phyloP scores from a whole-genome alignment of 2,797 vertebrate species.

The Bradypodion pumilum region DNA sequence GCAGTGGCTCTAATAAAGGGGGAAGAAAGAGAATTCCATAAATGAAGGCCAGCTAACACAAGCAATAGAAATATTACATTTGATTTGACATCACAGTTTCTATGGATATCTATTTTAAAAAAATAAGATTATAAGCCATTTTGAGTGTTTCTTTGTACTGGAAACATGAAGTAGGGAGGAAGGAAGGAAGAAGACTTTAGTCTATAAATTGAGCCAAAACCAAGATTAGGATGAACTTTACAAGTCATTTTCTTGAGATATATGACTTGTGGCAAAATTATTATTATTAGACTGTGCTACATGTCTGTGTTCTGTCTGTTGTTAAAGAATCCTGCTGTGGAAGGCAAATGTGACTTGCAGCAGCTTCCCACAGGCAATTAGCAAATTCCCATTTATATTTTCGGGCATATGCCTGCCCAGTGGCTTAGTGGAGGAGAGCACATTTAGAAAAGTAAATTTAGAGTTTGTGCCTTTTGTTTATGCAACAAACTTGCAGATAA shows the following conservation, averaged over 20 bases:
- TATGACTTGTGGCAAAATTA: neutral
- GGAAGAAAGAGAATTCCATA: neutral
- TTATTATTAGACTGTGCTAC: neutral
- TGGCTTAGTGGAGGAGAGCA: slow-evolving; percentile 45
- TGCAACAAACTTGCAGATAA: slow-evolving; percentile 62
- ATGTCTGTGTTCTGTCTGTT: neutral
- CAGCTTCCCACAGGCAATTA: too few relatives aligned
- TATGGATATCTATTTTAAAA: too few relatives aligned
- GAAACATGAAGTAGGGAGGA: neutral
- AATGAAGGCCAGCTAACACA: neutral
- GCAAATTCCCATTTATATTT: too few relatives aligned
- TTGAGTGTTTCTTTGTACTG: too few relatives aligned
- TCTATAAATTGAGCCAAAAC: neutral
- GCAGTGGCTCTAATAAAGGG: neutral
- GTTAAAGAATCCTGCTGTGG: too few relatives aligned
- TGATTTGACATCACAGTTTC: neutral
- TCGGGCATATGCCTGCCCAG: too few relatives aligned
- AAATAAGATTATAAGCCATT: too few relatives aligned
- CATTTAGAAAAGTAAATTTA: slow-evolving; percentile 40
- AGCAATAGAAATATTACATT: neutral
- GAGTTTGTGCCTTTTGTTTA: slow-evolving; percentile 72
- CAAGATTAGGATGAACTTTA: neutral
- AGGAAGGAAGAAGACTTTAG: neutral
- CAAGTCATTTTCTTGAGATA: neutral
- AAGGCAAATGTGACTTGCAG: too few relatives aligned